phyloP scores from a whole-genome alignment of 2,797 vertebrate genomes.

The Coranthus polyacanthus region DNA sequence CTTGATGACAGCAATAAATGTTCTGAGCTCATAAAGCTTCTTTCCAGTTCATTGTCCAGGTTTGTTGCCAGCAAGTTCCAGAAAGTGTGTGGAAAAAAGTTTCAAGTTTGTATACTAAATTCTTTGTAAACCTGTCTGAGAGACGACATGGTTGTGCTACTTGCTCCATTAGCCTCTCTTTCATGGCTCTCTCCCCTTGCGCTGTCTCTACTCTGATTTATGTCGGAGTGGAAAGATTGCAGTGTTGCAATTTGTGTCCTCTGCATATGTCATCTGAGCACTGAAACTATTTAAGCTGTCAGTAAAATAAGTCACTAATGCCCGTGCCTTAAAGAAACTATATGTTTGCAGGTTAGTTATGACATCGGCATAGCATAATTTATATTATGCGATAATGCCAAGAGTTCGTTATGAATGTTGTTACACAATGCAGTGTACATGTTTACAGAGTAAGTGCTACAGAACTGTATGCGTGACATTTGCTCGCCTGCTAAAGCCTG shows the following conservation, averaged over 20 bases:
- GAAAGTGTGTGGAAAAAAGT: conserved; percentile 43
- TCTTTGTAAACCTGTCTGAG: conserved; percentile 60
- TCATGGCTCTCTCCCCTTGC: conserved; percentile 21
- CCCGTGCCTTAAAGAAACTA: conserved; percentile 16
- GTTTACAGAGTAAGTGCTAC: background rate
- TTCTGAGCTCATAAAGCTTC: conserved; percentile 31
- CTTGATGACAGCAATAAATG: conserved; percentile 27
- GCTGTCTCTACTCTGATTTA: conserved; percentile 62
- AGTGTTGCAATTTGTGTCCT: conserved; percentile 54
- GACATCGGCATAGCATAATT: background rate
- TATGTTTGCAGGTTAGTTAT: conserved; percentile 17
- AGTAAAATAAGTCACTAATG: conserved; percentile 44
- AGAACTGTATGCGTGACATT: background rate
- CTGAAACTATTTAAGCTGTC: conserved; percentile 30
- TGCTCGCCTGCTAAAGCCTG: background rate
- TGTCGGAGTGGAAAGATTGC: conserved; percentile 61
- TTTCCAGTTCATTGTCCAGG: conserved; percentile 48
- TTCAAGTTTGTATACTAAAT: conserved; percentile 53
- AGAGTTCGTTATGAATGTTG: background rate
- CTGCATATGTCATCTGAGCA: conserved; percentile 47
- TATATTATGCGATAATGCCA: background rate
- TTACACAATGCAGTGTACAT: too few species aligned
- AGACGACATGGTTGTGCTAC: conserved; percentile 48
- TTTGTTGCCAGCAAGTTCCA: conserved; percentile 46
- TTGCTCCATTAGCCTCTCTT: conserved; percentile 53